A percentile compares a stretch with the other conserved stretches of the same genome.
phyloP scores from a whole-genome alignment of 2,113 vertebrate species.

The Gorilla gorilla region DNA sequence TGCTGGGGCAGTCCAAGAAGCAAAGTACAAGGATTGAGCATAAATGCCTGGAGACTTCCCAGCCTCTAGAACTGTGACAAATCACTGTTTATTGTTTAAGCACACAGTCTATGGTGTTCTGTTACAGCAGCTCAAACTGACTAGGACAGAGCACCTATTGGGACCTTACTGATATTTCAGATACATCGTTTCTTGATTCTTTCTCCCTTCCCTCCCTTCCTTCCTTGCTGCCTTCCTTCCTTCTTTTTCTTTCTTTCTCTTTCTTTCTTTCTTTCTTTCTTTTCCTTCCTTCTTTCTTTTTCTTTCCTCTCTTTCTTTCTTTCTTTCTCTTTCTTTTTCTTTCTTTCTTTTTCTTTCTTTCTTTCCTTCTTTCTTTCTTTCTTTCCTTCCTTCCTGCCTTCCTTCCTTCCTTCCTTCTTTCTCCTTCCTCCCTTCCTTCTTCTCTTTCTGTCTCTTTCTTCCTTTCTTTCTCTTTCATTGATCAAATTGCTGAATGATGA shows the following conservation, averaged over 20 bases:
- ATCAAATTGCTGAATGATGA: not conserved
- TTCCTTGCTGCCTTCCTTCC: fast-evolving
- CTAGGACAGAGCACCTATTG: not conserved
- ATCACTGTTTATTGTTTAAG: not conserved
- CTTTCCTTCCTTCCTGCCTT: not conserved
- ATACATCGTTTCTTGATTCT: not conserved
- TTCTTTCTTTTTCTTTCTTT: fast-evolving
- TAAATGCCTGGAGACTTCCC: not conserved
- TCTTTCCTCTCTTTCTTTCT: not conserved
- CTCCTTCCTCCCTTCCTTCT: fast-evolving
- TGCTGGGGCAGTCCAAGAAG: not conserved
- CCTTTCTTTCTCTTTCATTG: not conserved
- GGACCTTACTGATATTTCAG: not conserved
- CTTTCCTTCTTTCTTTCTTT: not conserved
- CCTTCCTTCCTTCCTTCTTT: not conserved
- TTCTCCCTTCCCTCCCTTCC: not conserved
- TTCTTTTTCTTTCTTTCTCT: fast-evolving
- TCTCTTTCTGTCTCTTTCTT: not conserved
- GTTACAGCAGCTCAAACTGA: not conserved
- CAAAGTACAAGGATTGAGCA: not conserved
- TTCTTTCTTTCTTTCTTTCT: fast-evolving
- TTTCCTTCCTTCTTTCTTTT: no score
- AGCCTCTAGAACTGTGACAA: not conserved
- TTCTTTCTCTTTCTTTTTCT: not conserved
- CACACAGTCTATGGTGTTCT: not conserved